These are phyloP conservation scores for Fukomys damarensis DNA, from an alignment of 2,113 vertebrate species.

Conservation along the genomic window DNA sequence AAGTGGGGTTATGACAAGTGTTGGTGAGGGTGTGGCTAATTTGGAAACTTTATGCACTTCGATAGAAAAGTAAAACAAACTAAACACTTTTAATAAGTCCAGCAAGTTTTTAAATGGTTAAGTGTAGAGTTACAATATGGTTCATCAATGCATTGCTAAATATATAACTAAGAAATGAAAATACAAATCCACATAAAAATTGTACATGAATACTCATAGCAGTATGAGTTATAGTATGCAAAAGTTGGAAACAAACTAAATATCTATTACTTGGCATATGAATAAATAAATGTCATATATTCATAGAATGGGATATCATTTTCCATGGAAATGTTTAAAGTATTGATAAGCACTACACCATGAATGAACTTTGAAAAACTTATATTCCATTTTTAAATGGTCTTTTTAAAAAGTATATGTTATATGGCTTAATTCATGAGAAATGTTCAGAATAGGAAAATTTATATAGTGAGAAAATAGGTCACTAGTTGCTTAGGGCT, in stretches of 20 bases:
- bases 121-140: neutral
- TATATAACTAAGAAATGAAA: constrained; percentile 29
- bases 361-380: neutral
- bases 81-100: neutral
- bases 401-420: neutral
- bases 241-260: neutral
- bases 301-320: neutral
- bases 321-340: neutral
- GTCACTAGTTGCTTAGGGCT: neutral
- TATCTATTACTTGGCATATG: neutral
- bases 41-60: neutral
- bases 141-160: neutral
- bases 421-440: neutral
- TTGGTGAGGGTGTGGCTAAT: neutral
- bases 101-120: constrained; percentile 14
- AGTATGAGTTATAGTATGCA: neutral
- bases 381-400: neutral
- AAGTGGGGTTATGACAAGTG: neutral
- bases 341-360: neutral
- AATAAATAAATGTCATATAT: neutral
- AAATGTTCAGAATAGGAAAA: neutral
- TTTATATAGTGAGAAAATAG: neutral
- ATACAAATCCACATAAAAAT: neutral
- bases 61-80: neutral
- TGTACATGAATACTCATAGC: neutral